Evolutionary conservation across 2,797 vertebrate genomes (phyloP), one percentile per base, ranked within the genome.

Genomic region (Muscicapa striata): DNA sequence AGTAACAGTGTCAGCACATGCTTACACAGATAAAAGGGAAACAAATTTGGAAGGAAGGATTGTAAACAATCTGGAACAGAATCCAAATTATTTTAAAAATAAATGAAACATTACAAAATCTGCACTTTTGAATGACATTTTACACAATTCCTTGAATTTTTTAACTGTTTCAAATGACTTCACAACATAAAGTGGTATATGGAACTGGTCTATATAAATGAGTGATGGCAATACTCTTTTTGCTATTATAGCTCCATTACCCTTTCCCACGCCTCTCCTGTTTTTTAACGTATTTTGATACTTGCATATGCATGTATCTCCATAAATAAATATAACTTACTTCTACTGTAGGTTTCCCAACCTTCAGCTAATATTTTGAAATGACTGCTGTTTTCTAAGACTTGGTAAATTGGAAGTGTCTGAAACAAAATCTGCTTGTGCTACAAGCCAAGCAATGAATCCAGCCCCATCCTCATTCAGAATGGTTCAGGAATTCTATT

Each of bases 21-120:
- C 93, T 94, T 90, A 88, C 93, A 81, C 84, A 96, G 96, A 97
- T 96, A 97, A 97, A 97, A 93, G n/a, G 51, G 93, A 97, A 97
- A 96, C 88, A 95, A 96, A 97, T 95, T 95, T 95, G 85, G 85
- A 95, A 95, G 88, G 16, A 88, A 86, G 70, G 63, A 83, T 73
- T 90, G 79, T 87, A 93, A 93, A 95, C 91, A 97, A 97, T 96
- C 87, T 83, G 95, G 76, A 97, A 92, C n/a, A 86, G 76, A 90
- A 93, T 96, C 83, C 91, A 94, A 97, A 94, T 95, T 90, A 93
- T 75, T 73, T 89, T 80, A 34, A 91, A 89, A 97, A 95, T 58
- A 95, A 96, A 96, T 79, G 34, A 64, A 90, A 92, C 57, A 34
- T 79, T 94, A 64, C 67, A 90, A 90, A 92, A 78, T 77, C 74